These are phyloP conservation scores for Papilio helenus DNA, from an alignment of 1,140 invertebrate genomes.

Conservation along the genomic window DNA sequence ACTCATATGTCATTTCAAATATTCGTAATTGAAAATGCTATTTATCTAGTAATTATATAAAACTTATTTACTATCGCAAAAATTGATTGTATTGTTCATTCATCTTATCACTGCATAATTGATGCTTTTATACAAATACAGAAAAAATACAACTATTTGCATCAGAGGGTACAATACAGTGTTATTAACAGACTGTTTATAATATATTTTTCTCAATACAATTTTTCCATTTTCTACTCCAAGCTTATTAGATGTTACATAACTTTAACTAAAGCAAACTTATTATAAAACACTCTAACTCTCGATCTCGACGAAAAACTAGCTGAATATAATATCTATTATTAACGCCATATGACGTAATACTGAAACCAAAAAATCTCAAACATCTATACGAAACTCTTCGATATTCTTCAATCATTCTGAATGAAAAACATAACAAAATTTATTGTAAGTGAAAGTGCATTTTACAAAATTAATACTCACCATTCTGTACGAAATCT, in stretches of 20 bases:
- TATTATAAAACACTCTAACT: background rate
- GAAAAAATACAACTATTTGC: background rate
- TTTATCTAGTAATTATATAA: background rate
- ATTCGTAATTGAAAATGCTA: background rate
- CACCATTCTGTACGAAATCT: conserved; percentile 67
- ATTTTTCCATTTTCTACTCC: background rate
- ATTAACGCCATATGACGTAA: conserved; percentile 47
- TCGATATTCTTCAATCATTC: background rate
- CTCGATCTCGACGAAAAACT: background rate
- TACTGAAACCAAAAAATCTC: conserved; percentile 34
- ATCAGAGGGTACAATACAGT: background rate
- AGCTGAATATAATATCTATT: conserved; percentile 43
- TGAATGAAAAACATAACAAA: conserved; percentile 10
- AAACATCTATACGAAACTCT: conserved; percentile 5
- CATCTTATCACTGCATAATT: background rate
- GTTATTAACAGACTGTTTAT: background rate
- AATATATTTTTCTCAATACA: background rate
- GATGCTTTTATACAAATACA: background rate
- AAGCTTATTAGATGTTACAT: conserved; percentile 22
- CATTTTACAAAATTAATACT: conserved; percentile 42
- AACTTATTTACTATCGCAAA: background rate
- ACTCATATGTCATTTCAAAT: too few relatives aligned
- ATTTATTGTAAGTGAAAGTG: background rate
- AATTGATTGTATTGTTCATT: background rate
- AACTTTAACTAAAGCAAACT: conserved; percentile 33